Evolutionary conservation across 2,797 vertebrate species (phyloP), one percentile per base, ranked within the genome.

Genomic region (Myiothlypis coronata): DNA sequence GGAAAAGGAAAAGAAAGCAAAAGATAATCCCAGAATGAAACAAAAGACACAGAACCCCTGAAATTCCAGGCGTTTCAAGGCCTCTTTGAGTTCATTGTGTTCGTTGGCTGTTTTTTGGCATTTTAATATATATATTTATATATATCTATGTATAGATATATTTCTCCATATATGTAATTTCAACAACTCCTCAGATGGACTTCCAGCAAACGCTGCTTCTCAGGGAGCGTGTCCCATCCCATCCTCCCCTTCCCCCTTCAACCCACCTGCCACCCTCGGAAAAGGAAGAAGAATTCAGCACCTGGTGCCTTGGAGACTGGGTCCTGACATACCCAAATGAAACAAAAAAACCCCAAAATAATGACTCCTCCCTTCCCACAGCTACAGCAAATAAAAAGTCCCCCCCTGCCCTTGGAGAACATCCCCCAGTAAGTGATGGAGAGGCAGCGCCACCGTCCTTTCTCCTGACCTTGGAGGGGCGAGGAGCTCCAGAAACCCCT

Each of bases 61-160:
- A 95, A 95, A 87, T 88, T 81, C 87, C 89, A 96, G 94, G 89
- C 64, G 93, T 96, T 94, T 92, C 83, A 95, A 97, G 94, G 96
- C 92, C 93, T 94, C 93, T 93, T 79, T 90, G 84, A 97, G 93
- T 92, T 94, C 83, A 94, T 69, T 63, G 87, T 93, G 80, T 74
- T 79, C 0, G 84, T 88, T 94, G 85, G 87, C 85, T 96, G 85
- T 95, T 95, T 97, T 97, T 97, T 96, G 96, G 96, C 88, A 95
- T 97, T 96, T 44, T 74, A 59, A 87, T 95, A 92, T 64, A 28
- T 95, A 89, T 83, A 91, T 80, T 93, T 77, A 11, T 57, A 46
- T 95, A 76, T 94, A 86, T 94, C 28, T 93, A 52, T 53, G 47
- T 80, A 41, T 92, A 87, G 92, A 92, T 95, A 94, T 96, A 90